Conservation (phyloP, 2,797 vertebrate genomes). For the Pristis pectinata region DNA sequence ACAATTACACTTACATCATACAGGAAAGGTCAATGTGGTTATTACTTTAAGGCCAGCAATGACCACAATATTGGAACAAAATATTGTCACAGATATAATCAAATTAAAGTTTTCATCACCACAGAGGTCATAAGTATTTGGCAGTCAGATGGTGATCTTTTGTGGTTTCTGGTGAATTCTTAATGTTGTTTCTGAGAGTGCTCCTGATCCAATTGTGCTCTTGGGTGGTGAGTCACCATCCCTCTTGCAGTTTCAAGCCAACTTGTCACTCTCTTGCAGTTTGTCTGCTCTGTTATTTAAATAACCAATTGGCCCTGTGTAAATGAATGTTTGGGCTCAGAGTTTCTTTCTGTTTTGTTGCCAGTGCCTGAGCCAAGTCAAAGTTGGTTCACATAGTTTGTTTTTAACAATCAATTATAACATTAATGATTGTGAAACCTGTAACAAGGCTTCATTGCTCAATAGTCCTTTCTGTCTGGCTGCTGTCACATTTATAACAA, state of each 20-base stretch:
- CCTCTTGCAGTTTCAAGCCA: neutral
- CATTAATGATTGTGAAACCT: neutral
- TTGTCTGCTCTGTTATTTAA: neutral
- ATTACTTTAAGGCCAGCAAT: neutral
- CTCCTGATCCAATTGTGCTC: neutral
- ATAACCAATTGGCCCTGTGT: neutral
- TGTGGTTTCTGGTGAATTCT: constrained; percentile 16
- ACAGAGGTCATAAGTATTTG: neutral
- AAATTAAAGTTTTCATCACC: neutral
- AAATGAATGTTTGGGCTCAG: neutral
- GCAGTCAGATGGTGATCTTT: neutral
- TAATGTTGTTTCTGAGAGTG: neutral
- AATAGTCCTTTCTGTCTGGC: neutral
- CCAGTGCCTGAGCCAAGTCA: neutral
- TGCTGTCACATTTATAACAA: neutral
- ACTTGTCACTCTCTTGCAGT: neutral
- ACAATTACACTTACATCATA: constrained; percentile 9
- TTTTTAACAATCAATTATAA: neutral
- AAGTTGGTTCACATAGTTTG: neutral
- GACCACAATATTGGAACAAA: constrained; percentile 19
- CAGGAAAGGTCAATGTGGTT: neutral
- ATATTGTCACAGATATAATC: neutral
- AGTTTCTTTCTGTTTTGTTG: neutral
- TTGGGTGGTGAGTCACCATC: constrained; percentile 16
- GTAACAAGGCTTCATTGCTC: neutral